Conservation (phyloP, 2,888 invertebrate genomes). For the Creontiades dilutus region DNA sequence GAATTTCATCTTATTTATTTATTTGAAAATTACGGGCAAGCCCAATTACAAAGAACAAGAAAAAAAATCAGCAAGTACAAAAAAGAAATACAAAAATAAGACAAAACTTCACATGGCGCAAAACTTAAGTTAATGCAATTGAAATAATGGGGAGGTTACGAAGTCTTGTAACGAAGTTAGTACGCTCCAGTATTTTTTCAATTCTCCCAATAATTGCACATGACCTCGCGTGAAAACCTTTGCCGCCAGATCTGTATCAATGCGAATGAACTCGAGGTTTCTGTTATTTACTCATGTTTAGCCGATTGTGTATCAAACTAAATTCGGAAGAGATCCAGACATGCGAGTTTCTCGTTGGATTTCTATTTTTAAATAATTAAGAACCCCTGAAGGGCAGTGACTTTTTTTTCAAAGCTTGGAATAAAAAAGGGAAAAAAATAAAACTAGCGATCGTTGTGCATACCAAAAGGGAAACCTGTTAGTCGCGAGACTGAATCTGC, state of each 20-base stretch:
- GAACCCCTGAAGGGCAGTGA: slow-evolving; percentile 3
- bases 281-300: slow-evolving; percentile 3
- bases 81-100: too few relatives aligned
- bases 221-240: not conserved
- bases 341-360: slow-evolving; percentile 36
- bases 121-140: too few relatives aligned
- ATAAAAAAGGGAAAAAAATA: not conserved
- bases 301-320: not conserved
- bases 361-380: slow-evolving; percentile 38
- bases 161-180: too few relatives aligned
- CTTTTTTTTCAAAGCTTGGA: not conserved
- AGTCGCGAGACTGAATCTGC: slow-evolving; percentile 26
- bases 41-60: too few relatives aligned
- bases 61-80: too few relatives aligned
- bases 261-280: not conserved
- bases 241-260: not conserved
- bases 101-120: too few relatives aligned
- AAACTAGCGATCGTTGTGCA: not conserved
- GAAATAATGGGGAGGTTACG: too few relatives aligned
- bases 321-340: not conserved
- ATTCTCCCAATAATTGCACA: not conserved
- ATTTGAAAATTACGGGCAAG: too few relatives aligned
- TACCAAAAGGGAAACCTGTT: slow-evolving; percentile 22
- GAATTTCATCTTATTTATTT: not conserved
- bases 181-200: not conserved